Evolutionary conservation across 2,797 vertebrate species (phyloP).

Genomic region (Enteromius mattozi): DNA sequence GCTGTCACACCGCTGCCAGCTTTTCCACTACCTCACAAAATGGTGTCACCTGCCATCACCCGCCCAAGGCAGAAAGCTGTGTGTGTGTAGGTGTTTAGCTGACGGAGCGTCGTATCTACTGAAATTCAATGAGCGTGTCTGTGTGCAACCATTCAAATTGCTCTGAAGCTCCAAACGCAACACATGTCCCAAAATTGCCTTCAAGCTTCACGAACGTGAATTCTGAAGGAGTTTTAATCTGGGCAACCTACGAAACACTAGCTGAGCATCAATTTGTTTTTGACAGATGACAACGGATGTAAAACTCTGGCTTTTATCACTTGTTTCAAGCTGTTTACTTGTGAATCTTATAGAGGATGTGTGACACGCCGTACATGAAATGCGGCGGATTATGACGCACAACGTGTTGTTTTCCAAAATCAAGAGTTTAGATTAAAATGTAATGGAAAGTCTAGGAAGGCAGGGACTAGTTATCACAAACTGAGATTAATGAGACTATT

Average conservation of each 20-base stretch:
- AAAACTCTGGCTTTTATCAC: neutral
- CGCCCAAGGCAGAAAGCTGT: slow-evolving; percentile 28
- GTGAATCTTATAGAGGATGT: neutral
- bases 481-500: neutral
- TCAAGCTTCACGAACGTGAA: neutral
- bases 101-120: neutral
- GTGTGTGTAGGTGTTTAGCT: slow-evolving; percentile 16
- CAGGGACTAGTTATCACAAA: neutral
- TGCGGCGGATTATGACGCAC: neutral
- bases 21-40: slow-evolving; percentile 26
- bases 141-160: neutral
- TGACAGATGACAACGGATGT: neutral
- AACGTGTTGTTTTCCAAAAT: neutral
- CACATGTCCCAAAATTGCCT: slow-evolving; percentile 7
- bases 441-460: neutral
- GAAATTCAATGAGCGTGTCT: neutral
- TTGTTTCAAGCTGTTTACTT: neutral
- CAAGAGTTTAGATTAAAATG: neutral
- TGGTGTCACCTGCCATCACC: slow-evolving; percentile 39
- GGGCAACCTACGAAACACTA: neutral
- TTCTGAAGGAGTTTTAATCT: neutral
- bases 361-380: neutral
- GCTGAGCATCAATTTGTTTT: slow-evolving; percentile 8
- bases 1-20: slow-evolving; percentile 44
- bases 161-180: neutral